phyloP scores from a whole-genome alignment of 1,140 invertebrate species.

The Scylla paramamosain region DNA sequence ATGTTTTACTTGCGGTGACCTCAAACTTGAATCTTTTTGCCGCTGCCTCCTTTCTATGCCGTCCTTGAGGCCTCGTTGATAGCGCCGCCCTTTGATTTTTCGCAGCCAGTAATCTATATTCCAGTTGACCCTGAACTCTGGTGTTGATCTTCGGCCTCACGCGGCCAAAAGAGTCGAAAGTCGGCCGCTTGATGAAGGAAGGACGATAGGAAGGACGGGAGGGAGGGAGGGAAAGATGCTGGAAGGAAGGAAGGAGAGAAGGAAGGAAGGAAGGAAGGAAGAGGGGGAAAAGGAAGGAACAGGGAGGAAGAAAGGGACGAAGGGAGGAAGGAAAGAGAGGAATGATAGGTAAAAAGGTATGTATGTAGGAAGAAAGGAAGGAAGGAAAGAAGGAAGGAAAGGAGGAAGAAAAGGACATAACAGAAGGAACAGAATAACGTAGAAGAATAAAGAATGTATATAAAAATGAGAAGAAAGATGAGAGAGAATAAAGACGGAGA shows the following conservation, averaged over 20 bases:
- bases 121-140: neutral
- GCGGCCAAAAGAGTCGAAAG: neutral
- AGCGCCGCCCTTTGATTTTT: neutral
- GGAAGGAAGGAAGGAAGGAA: neutral
- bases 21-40: too few species aligned
- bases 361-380: neutral
- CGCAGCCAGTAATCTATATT: neutral
- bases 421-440: neutral
- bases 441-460: neutral
- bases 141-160: neutral
- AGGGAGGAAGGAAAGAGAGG: neutral
- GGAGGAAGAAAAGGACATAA: neutral
- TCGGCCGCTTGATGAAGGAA: neutral
- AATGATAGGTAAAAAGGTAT: neutral
- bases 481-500: neutral
- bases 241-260: constrained; percentile 1
- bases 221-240: neutral
- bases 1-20: too few species aligned
- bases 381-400: too few species aligned
- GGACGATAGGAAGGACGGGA: neutral
- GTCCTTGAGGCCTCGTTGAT: neutral
- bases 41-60: neutral
- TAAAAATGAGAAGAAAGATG: neutral
- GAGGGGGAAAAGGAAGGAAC: neutral
- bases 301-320: neutral